Conservation (phyloP, 2,888 invertebrate genomes). For the Leptinotarsa rubiginosa region DNA sequence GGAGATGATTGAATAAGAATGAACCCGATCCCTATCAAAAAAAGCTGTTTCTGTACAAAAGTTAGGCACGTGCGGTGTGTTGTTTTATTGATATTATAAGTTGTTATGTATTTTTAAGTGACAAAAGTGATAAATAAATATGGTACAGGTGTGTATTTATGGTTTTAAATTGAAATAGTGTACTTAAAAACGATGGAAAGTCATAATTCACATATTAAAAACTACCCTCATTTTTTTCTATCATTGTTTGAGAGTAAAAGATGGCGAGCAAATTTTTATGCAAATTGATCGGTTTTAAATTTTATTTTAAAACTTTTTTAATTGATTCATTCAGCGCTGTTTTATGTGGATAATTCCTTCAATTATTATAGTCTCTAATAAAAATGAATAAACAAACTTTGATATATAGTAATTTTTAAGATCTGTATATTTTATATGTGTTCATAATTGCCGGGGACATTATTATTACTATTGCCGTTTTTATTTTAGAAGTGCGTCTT, state of each 20-base stretch:
- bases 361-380: neutral
- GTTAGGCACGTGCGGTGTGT: constrained; percentile 60
- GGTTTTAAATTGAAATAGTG: constrained; percentile 32
- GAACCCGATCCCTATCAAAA: constrained; percentile 52
- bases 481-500: no score
- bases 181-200: constrained; percentile 31
- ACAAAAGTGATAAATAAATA: constrained; percentile 46
- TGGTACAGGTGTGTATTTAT: constrained; percentile 59
- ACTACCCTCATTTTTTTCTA: constrained; percentile 58
- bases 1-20: neutral
- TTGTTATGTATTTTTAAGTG: constrained; percentile 59
- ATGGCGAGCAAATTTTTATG: constrained; percentile 63
- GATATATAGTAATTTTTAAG: no score
- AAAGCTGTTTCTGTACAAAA: constrained; percentile 59
- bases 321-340: neutral
- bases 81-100: constrained; percentile 53
- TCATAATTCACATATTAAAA: constrained; percentile 49
- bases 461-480: no score
- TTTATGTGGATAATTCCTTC: neutral
- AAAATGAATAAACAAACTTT: neutral
- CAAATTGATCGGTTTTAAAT: constrained; percentile 46
- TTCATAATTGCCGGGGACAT: no score
- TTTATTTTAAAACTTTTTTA: constrained; percentile 1
- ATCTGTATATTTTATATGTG: no score
- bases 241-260: constrained; percentile 57